A percentile compares a stretch with the other conserved stretches of the same genome.
phyloP scores from a whole-genome alignment of 2,888 invertebrate genomes.

The Diploptera punctata region DNA sequence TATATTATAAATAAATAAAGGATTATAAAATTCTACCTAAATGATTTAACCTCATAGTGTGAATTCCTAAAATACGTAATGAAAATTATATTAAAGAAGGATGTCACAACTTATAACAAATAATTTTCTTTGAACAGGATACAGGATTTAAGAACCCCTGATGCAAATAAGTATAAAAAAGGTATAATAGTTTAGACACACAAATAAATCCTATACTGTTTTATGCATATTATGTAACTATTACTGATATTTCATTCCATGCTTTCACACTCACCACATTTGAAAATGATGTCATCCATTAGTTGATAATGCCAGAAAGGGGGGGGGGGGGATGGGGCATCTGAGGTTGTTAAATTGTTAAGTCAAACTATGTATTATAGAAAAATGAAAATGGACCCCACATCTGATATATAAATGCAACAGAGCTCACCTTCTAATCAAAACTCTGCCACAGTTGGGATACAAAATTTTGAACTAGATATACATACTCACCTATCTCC shows the following conservation, averaged over 20 bases:
- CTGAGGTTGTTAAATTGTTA: background rate
- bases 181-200: constrained; percentile 11
- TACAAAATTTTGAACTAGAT: background rate
- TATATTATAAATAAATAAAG: no score
- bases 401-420: constrained; percentile 19
- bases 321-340: no score
- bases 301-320: background rate
- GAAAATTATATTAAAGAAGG: background rate
- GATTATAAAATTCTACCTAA: no score
- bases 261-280: background rate
- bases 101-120: background rate
- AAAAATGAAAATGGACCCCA: constrained; percentile 26
- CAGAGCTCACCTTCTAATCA: constrained; percentile 6
- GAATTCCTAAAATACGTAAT: no score
- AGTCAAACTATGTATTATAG: background rate
- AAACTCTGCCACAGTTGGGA: background rate
- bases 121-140: no score
- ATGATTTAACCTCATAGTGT: no score
- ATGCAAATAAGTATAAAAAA: background rate
- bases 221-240: background rate
- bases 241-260: constrained; percentile 10
- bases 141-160: no score
- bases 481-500: background rate
- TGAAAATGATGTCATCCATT: background rate
- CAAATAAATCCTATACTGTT: background rate